Evolutionary conservation across 2,888 invertebrate species (phyloP), one percentile per base, ranked within the genome.

Genomic region (Ceraclea dissimilis): DNA sequence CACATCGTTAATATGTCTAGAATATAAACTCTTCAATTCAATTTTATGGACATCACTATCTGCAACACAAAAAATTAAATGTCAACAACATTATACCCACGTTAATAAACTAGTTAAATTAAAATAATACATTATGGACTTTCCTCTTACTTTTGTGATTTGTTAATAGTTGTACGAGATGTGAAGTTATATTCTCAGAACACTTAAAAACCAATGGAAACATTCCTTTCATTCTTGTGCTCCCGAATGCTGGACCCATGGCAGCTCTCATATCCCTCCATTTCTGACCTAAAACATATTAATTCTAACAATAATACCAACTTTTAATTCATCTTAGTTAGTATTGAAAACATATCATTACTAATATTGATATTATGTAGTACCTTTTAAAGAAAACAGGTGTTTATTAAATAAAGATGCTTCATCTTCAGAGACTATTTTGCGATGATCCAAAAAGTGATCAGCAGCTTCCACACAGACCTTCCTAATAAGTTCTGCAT

Each of bases 381-480:
- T 16, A 39, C 39, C 39, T 39, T 39, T 13, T 13, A 39, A 39
- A 4, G 39, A 39, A 39, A 39, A n/a, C 16, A 39, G 13, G 5
- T 39, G 39, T 13, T 39, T 39, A 5, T 13, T 16, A 13, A 8
- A 39, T 13, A 39, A 39, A n/a, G 39, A 39, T 26, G 26, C 10
- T n/a, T 39, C 39, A 39, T 16, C 16, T 4, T 39, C 39, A n/a
- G n/a, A 5, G 4, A 39, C 16, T 8, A 39, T 39, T 13, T 66
- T 56, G 1, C 73, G 70, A 63, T 79, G 79, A 64, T 81, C 78
- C 0, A 74, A 60, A 63, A 81, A 81, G 62, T 76, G 75, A 48
- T 81, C 80, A 34, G 81, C 81, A 60, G 82, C 78, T 63, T 80
- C 82, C 1, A 82, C 71, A 0, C 76, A 73, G 18, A 81, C 73